phyloP scores from a whole-genome alignment of 2,888 invertebrate genomes.

The Drosophila subquinaria region DNA sequence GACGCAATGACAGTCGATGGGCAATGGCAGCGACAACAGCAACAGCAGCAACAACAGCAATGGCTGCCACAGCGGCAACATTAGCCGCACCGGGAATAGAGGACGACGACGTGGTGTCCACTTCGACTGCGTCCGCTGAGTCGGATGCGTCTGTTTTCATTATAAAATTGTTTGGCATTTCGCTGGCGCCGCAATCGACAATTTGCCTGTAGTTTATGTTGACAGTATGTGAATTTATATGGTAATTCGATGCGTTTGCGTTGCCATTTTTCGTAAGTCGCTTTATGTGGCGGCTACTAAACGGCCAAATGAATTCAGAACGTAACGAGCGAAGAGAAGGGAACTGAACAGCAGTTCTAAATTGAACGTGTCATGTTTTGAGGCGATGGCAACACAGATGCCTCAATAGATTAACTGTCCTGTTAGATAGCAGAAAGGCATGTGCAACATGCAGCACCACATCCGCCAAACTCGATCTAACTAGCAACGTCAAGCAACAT shows the following conservation, averaged over 20 bases:
- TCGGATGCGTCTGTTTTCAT: slow-evolving; percentile 65
- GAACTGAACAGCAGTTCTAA: slow-evolving; percentile 46
- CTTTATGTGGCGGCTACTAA: slow-evolving; percentile 37
- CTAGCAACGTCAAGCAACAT: slow-evolving; percentile 23
- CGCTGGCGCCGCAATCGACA: slow-evolving; percentile 72
- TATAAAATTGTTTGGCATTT: slow-evolving; percentile 73
- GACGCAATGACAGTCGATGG: slow-evolving; percentile 71
- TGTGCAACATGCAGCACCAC: slow-evolving; percentile 44
- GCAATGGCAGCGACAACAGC: slow-evolving; percentile 26
- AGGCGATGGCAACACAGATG: slow-evolving; percentile 68
- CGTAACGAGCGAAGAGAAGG: not conserved
- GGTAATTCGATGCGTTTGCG: slow-evolving; percentile 66
- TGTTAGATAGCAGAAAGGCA: slow-evolving; percentile 35
- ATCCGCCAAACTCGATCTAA: slow-evolving; percentile 15
- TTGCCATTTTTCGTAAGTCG: slow-evolving; percentile 55
- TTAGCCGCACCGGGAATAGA: slow-evolving; percentile 49
- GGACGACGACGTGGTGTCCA: not conserved
- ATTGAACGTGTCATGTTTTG: slow-evolving; percentile 72
- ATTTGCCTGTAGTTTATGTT: slow-evolving; percentile 78
- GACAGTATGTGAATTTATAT: slow-evolving; percentile 74
- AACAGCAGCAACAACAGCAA: slow-evolving; percentile 6
- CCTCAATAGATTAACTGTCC: slow-evolving; percentile 78
- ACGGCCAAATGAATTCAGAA: slow-evolving; percentile 38
- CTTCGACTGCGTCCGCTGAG: not conserved
- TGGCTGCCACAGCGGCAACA: slow-evolving; percentile 28